Evolutionary conservation across 2,888 invertebrate species (phyloP).

Genomic region (Hemaris fuciformis): DNA sequence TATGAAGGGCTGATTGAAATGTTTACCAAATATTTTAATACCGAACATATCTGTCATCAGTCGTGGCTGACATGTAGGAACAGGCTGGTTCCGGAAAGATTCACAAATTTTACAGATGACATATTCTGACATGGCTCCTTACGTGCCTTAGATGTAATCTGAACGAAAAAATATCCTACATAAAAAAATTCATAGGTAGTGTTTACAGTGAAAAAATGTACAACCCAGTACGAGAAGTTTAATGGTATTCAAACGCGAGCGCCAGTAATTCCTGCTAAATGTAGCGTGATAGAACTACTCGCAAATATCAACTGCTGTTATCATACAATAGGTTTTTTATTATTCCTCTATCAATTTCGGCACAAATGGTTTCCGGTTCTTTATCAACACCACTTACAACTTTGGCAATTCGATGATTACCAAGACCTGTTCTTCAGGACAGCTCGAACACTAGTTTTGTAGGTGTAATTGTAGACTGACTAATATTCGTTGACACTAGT

Average conservation of each 20-base stretch:
- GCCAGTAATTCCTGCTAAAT: background rate
- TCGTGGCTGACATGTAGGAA: too few relatives aligned
- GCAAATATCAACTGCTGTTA: background rate
- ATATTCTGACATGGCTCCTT: too few relatives aligned
- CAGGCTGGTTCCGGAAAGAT: too few relatives aligned
- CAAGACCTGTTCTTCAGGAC: slow-evolving; percentile 5
- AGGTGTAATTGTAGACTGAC: background rate
- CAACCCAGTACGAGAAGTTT: too few relatives aligned
- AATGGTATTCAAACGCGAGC: background rate
- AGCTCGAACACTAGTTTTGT: slow-evolving; percentile 6
- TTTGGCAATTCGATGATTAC: slow-evolving; percentile 5
- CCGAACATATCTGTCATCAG: too few relatives aligned
- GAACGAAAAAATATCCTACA: too few relatives aligned
- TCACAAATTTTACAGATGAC: too few relatives aligned
- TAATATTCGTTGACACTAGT: background rate
- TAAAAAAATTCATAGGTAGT: too few relatives aligned
- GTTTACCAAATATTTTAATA: too few relatives aligned
- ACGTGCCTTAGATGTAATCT: too few relatives aligned
- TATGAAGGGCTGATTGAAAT: too few relatives aligned
- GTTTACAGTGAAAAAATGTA: background rate
- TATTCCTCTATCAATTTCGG: slow-evolving; percentile 5
- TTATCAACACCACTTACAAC: background rate
- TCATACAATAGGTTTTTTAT: background rate
- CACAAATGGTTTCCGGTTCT: slow-evolving; percentile 2
- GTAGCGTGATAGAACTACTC: background rate